Percentiles rank a stretch among this genome's conserved stretches.
phyloP scores from a whole-genome alignment of 2,113 vertebrate species.

The Urocynchramus pylzowi region DNA sequence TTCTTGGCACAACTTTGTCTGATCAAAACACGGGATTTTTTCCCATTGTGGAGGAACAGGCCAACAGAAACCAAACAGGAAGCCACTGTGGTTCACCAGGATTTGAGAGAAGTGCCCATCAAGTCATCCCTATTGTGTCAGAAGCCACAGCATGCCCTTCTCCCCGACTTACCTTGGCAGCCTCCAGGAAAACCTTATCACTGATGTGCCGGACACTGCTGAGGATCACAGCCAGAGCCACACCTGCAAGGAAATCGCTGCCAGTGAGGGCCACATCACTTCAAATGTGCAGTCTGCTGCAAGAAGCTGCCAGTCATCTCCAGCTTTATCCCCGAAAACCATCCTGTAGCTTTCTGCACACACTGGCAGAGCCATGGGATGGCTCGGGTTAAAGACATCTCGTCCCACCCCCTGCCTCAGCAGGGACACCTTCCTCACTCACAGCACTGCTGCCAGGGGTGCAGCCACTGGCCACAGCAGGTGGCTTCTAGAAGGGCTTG shows the following conservation, averaged over 20 bases:
- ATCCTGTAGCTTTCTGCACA: not conserved
- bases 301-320: rapidly evolving
- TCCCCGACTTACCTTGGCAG: conserved; percentile 86
- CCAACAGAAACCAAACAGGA: not conserved
- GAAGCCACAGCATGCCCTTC: not conserved
- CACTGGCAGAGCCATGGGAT: rapidly evolving
- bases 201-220: conserved; percentile 93
- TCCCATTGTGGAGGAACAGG: rapidly evolving
- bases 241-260: conserved; percentile 72
- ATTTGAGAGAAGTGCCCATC: not conserved
- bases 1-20: rapidly evolving
- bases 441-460: rapidly evolving
- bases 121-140: rapidly evolving
- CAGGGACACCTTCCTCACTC: too few relatives aligned
- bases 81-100: not conserved
- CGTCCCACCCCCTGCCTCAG: rapidly evolving
- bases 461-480: rapidly evolving
- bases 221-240: conserved; percentile 92
- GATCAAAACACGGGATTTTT: not conserved
- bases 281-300: rapidly evolving
- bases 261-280: not conserved
- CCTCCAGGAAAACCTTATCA: conserved; percentile 91
- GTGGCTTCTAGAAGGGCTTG: not conserved
- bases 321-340: rapidly evolving
- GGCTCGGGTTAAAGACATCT: rapidly evolving